Evolutionary conservation across 2,113 vertebrate species (phyloP).

Genomic region (Dicentrarchus labrax): DNA sequence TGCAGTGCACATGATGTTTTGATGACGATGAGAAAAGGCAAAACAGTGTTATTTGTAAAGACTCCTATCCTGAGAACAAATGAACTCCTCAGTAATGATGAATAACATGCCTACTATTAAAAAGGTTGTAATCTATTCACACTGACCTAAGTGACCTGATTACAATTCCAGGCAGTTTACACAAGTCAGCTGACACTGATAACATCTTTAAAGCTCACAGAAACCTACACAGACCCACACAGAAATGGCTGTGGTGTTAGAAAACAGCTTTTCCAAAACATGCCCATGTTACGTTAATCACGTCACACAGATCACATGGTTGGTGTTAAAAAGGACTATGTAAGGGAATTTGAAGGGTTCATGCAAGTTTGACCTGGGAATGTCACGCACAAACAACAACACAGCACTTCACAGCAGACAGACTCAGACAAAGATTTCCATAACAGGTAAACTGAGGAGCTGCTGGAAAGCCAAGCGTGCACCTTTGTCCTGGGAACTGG

Average conservation of each 20-base stretch:
- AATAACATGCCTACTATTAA: background rate
- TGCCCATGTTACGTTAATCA: conserved; percentile 46
- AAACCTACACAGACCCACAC: conserved; percentile 34
- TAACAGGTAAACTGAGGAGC: conserved; percentile 1
- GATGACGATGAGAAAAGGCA: background rate
- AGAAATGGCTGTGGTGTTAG: conserved; percentile 35
- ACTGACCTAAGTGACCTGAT: conserved; percentile 23
- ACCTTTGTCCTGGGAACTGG: conserved; percentile 76
- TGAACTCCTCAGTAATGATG: background rate
- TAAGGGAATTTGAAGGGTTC: conserved; percentile 59
- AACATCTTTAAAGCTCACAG: conserved; percentile 57
- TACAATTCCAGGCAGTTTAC: conserved; percentile 5
- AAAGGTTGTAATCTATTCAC: conserved; percentile 5
- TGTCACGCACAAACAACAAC: conserved; percentile 36
- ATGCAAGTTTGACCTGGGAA: conserved; percentile 37
- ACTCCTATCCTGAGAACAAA: background rate
- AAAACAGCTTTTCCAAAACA: conserved; percentile 73
- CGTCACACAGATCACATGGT: conserved; percentile 66
- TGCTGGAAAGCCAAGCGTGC: conserved; percentile 7
- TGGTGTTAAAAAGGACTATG: conserved; percentile 57
- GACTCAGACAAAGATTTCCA: conserved; percentile 19
- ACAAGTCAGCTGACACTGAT: conserved; percentile 64
- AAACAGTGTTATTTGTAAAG: background rate
- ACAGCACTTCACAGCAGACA: conserved; percentile 24
- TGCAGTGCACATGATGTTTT: background rate